Base-by-base conservation (phyloP, 1,140 invertebrate species). In the Panagrolaimus sp. region DNA sequence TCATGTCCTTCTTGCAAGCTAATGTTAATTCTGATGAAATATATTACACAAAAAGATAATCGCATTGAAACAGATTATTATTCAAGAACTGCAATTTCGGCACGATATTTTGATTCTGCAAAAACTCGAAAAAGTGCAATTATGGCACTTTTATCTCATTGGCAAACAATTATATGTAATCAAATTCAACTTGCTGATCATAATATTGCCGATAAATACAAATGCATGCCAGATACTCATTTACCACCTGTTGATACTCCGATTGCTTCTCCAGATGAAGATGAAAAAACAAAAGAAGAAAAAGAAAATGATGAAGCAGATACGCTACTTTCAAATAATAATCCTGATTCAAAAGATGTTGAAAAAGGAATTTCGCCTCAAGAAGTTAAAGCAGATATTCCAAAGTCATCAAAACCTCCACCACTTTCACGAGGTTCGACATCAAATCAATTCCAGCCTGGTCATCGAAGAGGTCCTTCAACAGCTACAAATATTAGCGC, bases 1-100 rank as follows among this genome's bases (percentile, higher is more conserved):
- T 79, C 77, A 0, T 78, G 76, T 75, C 75, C 78, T 44, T 78
- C 78, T 43, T 78, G 76, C 43, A 74, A 78, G 67, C 65, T 78
- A 21, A 72, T 76, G 28, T 64, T 74, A 17, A 73, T 26, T 32
- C 63, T 78, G 43, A 43, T 78, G 43, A 69, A 65, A 14, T 78
- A 73, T 45, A 55, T 74, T 21, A 47, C 69, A 28, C 5, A 32
- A 48, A 52, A 45, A 43, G 65, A 67, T 26, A 32, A 17, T 26
- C 48, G 10, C 4, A 8, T n/a, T 21, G 65, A 45, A 14, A n/a
- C 9, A 10, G 71, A 72, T 32, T 72, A 73, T 43, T 72, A 32
- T 47, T 26, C 70, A 28, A 12, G 64, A 26, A 70, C 67, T 7
- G 15, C 74, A 44, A 43, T 26, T 17, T 72, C 65, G 8, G 71